phyloP scores from a whole-genome alignment of 1,140 invertebrate species.

The Psilanteris sp. region DNA sequence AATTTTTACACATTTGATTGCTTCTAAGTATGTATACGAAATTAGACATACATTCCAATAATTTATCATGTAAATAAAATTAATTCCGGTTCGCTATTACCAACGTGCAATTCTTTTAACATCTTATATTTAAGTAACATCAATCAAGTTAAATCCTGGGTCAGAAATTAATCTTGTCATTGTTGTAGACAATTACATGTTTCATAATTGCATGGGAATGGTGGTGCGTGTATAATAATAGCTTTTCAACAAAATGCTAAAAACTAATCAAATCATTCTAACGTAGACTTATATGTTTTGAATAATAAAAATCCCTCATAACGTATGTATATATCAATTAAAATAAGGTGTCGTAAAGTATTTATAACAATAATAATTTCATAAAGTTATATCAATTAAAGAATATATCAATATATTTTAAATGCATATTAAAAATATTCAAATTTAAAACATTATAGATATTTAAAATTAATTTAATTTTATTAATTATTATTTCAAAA shows the following conservation, averaged over 20 bases:
- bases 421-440: too few relatives aligned
- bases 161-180: constrained; percentile 3
- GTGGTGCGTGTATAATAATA: too few relatives aligned
- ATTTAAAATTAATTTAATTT: too few relatives aligned
- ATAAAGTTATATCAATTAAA: too few relatives aligned
- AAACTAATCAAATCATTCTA: constrained; percentile 15
- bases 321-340: too few relatives aligned
- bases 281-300: too few relatives aligned
- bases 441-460: too few relatives aligned
- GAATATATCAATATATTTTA: too few relatives aligned
- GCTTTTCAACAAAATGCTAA: constrained; percentile 6
- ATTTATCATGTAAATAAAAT: constrained; percentile 31
- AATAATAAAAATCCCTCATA: too few relatives aligned
- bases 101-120: constrained; percentile 21
- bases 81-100: constrained; percentile 26
- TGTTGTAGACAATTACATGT: background rate
- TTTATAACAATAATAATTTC: too few relatives aligned
- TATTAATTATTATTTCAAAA: too few relatives aligned
- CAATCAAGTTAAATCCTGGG: constrained; percentile 51
- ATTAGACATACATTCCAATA: constrained; percentile 7
- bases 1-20: constrained; percentile 52
- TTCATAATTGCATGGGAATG: constrained; percentile 6
- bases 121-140: constrained; percentile 43
- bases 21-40: constrained; percentile 54
- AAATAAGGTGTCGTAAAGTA: too few relatives aligned